Evolutionary conservation across 92 coral and sea anemone species (phyloP), one percentile per base, ranked within the genome.

Genomic region (Siderastrea siderea): DNA sequence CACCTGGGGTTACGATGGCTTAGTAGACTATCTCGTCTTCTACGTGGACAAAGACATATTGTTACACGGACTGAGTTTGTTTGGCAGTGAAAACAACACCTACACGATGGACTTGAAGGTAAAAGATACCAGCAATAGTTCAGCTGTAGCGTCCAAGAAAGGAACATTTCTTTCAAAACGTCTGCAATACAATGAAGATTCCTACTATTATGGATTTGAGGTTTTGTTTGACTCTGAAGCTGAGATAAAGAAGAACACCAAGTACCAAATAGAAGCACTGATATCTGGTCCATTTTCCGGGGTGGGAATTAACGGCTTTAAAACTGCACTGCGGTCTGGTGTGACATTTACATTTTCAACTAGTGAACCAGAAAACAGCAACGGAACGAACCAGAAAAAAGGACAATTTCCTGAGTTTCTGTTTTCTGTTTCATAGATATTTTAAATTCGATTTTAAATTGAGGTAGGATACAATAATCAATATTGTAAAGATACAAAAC

Each of bases 321-420:
- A 2, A 2, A 15, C 13, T 12, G 75, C 47, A 4, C 12, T 4
- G 50, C 4, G 5, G 16, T 51, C 51, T 48, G 43, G 55, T 48
- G 75, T 71, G 57, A 71, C 19, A 16, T 71, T 71, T 47, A 47
- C 26, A 5, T 71, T 71, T 48, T 0, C 2, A 2, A 48, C 11
- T 47, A 11, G 38, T 48, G 1, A 0, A 48, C 66, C 1, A 1
- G 38, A 26, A 26, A 26, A 26, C 38, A 6, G 2, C 7, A 0
- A 5, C 3, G 5, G 17, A 15, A 71, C 75, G 14, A 3, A 2
- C 7, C 2, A 19, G 47, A 1, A 2, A 3, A 4, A 3, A 1
- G 75, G 75, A 43, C 75, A 71, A 71, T 47, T 71, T 71, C 55
- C 75, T 3, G 75, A 47, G 11, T 71, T 71, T 14, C 38, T 47